Evolutionary conservation across 2,888 invertebrate genomes (phyloP).

Genomic region (Hirtodrosophila confusa): DNA sequence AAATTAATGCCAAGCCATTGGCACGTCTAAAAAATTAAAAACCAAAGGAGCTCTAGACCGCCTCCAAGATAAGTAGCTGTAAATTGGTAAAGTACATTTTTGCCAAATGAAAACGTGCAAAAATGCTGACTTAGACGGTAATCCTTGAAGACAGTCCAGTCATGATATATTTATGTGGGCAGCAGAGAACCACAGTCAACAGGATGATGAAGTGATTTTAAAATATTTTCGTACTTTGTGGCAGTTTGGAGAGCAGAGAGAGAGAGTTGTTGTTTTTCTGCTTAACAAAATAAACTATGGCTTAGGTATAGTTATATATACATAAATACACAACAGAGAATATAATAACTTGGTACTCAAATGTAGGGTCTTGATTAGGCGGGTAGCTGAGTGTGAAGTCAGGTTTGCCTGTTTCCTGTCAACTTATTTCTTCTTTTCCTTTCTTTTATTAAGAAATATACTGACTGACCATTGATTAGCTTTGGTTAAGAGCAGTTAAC

Average conservation of each 20-base stretch:
- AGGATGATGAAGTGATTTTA: constrained; percentile 17
- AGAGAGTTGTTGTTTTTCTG: neutral
- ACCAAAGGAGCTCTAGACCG: constrained; percentile 5
- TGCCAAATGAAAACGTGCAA: constrained; percentile 26
- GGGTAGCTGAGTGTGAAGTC: too few species aligned
- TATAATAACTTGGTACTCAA: too few species aligned
- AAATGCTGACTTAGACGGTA: constrained; percentile 23
- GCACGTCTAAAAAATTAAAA: constrained; percentile 31
- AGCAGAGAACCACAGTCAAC: constrained; percentile 1
- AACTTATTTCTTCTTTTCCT: too few species aligned
- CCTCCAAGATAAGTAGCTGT: constrained; percentile 44
- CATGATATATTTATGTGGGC: constrained; percentile 5
- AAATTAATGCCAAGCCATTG: constrained; percentile 34
- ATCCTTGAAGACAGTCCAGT: constrained; percentile 11
- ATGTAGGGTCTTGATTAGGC: too few species aligned
- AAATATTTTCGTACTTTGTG: neutral
- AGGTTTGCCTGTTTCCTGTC: too few species aligned
- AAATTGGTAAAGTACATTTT: constrained; percentile 41
- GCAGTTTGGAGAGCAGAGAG: constrained; percentile 3
- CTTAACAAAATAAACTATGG: too few species aligned
- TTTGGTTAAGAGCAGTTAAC: too few species aligned
- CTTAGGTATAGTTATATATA: too few species aligned
- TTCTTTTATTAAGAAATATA: too few species aligned
- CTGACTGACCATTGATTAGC: too few species aligned
- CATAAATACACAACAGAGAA: too few species aligned